A percentile compares a stretch with the other conserved stretches of the same genome.
Evolutionary conservation across 2,888 invertebrate genomes (phyloP).

Genomic region (Timema cristinae): DNA sequence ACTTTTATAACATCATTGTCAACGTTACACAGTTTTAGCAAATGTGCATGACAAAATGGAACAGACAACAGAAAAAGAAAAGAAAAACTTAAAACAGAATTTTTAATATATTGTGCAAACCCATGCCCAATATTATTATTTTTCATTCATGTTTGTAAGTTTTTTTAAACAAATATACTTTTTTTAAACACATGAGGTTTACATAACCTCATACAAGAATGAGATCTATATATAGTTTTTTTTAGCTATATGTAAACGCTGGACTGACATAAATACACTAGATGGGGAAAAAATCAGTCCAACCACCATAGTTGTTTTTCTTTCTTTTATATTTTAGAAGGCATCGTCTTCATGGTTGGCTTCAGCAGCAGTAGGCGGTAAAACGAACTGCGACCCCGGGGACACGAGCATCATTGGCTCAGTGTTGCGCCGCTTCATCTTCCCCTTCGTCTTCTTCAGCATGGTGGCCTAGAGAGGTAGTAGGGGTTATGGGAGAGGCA

Average conservation of each 20-base stretch:
- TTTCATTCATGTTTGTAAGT: conserved; percentile 18
- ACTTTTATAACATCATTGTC: conserved; percentile 30
- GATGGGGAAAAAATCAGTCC: too few relatives aligned
- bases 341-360: conserved; percentile 32
- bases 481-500: conserved; percentile 45
- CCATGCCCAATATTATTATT: conserved; percentile 28
- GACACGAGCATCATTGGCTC: conserved; percentile 70
- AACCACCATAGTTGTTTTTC: too few relatives aligned
- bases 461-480: conserved; percentile 85
- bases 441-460: conserved; percentile 96
- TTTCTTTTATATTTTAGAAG: conserved; percentile 23
- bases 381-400: conserved; percentile 45
- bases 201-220: neutral
- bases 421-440: conserved; percentile 95
- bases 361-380: conserved; percentile 26
- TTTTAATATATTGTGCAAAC: conserved; percentile 23
- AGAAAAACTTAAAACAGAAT: neutral
- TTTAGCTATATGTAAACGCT: too few relatives aligned
- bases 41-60: neutral
- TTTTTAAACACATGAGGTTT: too few relatives aligned
- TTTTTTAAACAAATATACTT: neutral
- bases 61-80: neutral
- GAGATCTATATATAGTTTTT: neutral
- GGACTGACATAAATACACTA: too few relatives aligned
- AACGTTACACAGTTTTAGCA: conserved; percentile 42